Conservation (phyloP, 1,140 invertebrate genomes). For the Procambarus virginalis region DNA sequence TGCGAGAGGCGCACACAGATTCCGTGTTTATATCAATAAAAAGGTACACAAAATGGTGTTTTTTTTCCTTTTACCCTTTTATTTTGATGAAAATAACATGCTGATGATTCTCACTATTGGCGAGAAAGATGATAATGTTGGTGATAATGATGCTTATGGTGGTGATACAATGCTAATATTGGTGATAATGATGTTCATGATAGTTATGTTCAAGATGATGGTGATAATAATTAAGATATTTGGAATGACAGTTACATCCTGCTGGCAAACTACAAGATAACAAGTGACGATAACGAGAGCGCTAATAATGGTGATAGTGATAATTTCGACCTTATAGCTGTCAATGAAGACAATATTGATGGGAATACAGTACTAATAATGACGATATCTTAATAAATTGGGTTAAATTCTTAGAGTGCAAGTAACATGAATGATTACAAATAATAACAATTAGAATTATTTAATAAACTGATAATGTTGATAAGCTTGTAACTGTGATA, state of each 20-base stretch:
- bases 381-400: no score
- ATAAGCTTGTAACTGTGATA: no score
- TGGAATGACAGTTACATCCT: background rate
- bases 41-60: constrained; percentile 38
- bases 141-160: background rate
- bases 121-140: background rate
- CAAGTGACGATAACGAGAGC: no score
- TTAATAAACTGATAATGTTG: no score
- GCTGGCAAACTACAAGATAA: no score
- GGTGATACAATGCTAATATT: background rate
- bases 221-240: background rate
- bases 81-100: background rate
- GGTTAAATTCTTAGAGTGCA: no score
- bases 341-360: background rate
- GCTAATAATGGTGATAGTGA: no score
- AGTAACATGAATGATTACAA: no score
- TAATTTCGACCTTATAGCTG: background rate
- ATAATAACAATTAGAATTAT: no score
- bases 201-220: background rate
- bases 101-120: background rate
- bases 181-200: background rate
- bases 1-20: constrained; percentile 58
- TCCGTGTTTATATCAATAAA: constrained; percentile 65
- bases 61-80: background rate
- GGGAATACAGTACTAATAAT: background rate